Percentiles rank a stretch among this genome's conserved stretches.
Conservation (phyloP, 2,797 vertebrate genomes). For the Tragelaphus oryx region DNA sequence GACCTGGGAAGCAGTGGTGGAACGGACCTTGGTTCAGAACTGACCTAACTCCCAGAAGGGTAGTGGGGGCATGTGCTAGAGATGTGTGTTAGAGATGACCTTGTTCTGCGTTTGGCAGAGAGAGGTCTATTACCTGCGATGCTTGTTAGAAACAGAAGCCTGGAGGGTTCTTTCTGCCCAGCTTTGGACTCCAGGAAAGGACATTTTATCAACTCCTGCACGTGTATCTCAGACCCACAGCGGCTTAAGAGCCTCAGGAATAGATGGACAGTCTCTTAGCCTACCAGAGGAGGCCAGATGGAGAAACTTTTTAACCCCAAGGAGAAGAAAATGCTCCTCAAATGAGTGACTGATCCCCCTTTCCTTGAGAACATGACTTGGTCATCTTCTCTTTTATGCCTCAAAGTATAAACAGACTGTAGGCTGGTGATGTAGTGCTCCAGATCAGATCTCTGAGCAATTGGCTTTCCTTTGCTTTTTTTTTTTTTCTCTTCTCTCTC, state of each 20-base stretch:
- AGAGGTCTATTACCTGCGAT: background rate
- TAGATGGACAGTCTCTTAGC: background rate
- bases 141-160: background rate
- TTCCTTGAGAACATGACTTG: background rate
- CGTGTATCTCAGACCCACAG: fast-evolving
- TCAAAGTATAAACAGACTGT: background rate
- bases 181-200: background rate
- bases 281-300: background rate
- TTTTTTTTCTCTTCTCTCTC: background rate
- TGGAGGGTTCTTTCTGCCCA: fast-evolving
- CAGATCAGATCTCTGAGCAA: background rate
- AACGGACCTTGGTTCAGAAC: background rate
- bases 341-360: background rate
- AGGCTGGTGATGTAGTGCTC: background rate
- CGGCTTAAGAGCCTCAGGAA: background rate
- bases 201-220: fast-evolving
- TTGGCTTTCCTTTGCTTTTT: background rate
- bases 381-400: background rate
- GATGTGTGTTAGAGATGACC: fast-evolving
- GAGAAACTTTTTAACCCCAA: background rate
- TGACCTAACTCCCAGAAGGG: no score
- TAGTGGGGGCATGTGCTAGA: fast-evolving
- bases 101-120: background rate
- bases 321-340: background rate
- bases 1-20: fast-evolving